Base-by-base conservation (phyloP, 2,113 vertebrate species). In the Lota lota region DNA sequence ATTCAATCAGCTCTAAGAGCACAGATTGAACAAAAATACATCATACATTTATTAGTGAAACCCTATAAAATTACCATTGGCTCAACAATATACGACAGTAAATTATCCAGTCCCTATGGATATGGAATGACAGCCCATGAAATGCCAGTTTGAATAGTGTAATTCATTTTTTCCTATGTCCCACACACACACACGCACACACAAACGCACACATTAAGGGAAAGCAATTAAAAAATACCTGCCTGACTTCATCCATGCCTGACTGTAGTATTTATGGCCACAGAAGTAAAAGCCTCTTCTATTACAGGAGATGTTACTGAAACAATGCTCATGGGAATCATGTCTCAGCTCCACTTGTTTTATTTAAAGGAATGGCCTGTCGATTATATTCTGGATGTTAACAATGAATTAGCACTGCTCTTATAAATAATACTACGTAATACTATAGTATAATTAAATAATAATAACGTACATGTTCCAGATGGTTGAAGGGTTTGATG, bases 201-300 rank as follows among this genome's bases (percentile, higher is more conserved):
- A 59, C 19, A 21, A 5, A 59, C 57, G n/a, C n/a, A 59, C 57
- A 59, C n/a, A 22, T 14, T 33, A 20, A 60, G 58, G n/a, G 40
- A 58, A 61, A 40, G 36, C 58, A 50, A 68, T 68, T 61, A 61
- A 68, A 61, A 51, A 18, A 58, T 40, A 51, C 33, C 58, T 58
- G 51, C 20, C 40, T 33, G 57, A 60, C 14, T 68, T 20, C 66
- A 68, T 61, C 60, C 57, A 68, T 22, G 57, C 17, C 19, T 68
- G 21, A 36, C 33, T 51, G 36, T 51, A 15, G 56, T 36, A 12
- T 51, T 36, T 12, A 11, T 68, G 67, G 58, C 20, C 18, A 4
- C 16, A 51, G 21, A 51, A 10, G 4, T 51, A 61, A 61, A 68
- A 36, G 18, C 47, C 11, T 51, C 11, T 51, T 51, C 36, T 24